Conservation (phyloP, 2,113 vertebrate species). For the Apteryx mantelli region DNA sequence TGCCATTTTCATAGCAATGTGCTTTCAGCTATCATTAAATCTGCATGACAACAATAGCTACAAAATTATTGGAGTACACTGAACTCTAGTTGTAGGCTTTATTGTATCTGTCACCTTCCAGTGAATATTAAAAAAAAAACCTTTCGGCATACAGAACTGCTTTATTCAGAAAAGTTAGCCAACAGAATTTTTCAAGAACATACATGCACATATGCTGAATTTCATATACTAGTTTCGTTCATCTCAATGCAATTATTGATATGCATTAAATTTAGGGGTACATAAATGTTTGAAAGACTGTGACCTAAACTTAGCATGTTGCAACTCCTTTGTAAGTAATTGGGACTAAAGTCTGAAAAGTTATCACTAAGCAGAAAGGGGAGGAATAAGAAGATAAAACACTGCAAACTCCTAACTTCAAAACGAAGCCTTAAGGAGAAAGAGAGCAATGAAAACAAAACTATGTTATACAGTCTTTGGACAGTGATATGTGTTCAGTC, state of each 20-base stretch:
- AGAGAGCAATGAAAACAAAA: conserved; percentile 21
- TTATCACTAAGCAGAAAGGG: conserved; percentile 38
- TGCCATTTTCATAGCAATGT: background rate
- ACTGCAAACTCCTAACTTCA: conserved; percentile 21
- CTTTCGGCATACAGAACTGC: background rate
- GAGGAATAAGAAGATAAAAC: background rate
- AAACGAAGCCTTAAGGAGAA: conserved; percentile 51
- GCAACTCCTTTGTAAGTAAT: background rate
- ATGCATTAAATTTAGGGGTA: background rate
- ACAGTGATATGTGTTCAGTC: background rate
- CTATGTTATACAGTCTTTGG: background rate
- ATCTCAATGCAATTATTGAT: background rate
- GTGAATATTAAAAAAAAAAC: background rate
- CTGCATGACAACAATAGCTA: background rate
- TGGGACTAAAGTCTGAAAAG: conserved; percentile 20
- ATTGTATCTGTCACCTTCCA: background rate
- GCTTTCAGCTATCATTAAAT: conserved; percentile 32
- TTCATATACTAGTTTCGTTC: background rate
- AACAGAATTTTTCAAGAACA: background rate
- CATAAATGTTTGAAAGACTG: background rate
- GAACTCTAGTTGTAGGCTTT: background rate
- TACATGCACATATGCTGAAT: background rate
- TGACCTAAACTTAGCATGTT: background rate
- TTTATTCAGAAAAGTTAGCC: background rate
- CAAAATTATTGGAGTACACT: background rate